Conservation (phyloP, 2,888 invertebrate species). For the Drosophila melanosoma region DNA sequence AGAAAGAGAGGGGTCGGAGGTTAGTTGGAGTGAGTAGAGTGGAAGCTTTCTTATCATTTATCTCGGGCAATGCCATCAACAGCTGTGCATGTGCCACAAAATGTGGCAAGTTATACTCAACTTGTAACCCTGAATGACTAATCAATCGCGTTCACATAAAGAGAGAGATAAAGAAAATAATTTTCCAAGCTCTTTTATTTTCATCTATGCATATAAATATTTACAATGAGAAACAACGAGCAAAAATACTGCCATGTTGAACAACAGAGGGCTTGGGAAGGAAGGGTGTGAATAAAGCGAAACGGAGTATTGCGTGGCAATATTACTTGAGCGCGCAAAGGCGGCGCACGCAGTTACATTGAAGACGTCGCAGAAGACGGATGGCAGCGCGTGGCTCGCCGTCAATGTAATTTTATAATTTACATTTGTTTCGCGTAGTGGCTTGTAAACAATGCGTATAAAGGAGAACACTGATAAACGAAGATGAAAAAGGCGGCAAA, state of each 20-base stretch:
- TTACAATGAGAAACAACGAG: constrained; percentile 29
- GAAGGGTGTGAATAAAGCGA: background rate
- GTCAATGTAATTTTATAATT: constrained; percentile 23
- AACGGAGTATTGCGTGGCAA: constrained; percentile 50
- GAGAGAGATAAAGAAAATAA: constrained; percentile 29
- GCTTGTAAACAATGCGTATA: constrained; percentile 37
- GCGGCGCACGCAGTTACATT: constrained; percentile 69
- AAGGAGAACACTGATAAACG: constrained; percentile 29
- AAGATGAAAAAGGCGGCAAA: constrained; percentile 56
- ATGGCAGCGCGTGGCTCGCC: constrained; percentile 40
- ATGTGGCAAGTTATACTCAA: constrained; percentile 21
- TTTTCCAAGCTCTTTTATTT: constrained; percentile 14
- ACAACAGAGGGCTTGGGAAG: background rate
- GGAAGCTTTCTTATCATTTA: constrained; percentile 44
- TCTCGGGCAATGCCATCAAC: constrained; percentile 20
- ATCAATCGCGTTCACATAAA: background rate
- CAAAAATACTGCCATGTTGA: constrained; percentile 25
- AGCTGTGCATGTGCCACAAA: constrained; percentile 41
- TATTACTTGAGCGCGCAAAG: constrained; percentile 73
- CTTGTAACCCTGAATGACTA: background rate
- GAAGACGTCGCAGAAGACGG: constrained; percentile 63
- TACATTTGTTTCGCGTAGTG: constrained; percentile 13
- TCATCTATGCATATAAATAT: constrained; percentile 31
- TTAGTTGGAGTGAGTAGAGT: background rate
- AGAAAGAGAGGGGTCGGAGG: background rate